phyloP scores from a whole-genome alignment of 2,797 vertebrate species.

The Atherinosoma microstoma region DNA sequence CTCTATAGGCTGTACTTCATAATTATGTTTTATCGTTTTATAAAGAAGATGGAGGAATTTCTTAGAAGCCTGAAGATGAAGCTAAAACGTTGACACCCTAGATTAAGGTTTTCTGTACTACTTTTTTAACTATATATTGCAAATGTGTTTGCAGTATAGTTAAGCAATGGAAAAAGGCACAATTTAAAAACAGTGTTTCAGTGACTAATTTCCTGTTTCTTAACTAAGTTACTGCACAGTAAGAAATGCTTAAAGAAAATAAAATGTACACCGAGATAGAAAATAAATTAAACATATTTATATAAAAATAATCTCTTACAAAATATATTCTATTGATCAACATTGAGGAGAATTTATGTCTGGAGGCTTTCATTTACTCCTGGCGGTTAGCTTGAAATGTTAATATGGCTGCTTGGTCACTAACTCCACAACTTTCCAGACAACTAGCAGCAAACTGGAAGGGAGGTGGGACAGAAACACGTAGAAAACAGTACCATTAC shows the following conservation, averaged over 20 bases:
- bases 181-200: constrained; percentile 63
- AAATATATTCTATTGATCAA: constrained; percentile 94
- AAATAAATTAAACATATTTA: constrained; percentile 93
- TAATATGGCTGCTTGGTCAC: constrained; percentile 70
- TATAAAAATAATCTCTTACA: constrained; percentile 99
- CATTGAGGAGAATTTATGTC: constrained; percentile 80
- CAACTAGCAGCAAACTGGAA: constrained; percentile 91
- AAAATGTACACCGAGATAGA: constrained; percentile 82
- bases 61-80: neutral
- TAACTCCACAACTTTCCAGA: constrained; percentile 84
- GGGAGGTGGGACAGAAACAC: constrained; percentile 66
- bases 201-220: constrained; percentile 12
- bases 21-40: neutral
- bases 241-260: constrained; percentile 64
- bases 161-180: constrained; percentile 54
- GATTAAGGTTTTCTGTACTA: no score
- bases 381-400: constrained; percentile 54
- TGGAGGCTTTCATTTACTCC: constrained; percentile 72
- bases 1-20: neutral
- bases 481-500: constrained; percentile 63
- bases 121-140: no score
- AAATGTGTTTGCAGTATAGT: no score
- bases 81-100: neutral
- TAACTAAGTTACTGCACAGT: constrained; percentile 72
- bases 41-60: neutral